Evolutionary conservation across 2,113 vertebrate species (phyloP).

Genomic region (Hydrochoerus hydrochaeris): DNA sequence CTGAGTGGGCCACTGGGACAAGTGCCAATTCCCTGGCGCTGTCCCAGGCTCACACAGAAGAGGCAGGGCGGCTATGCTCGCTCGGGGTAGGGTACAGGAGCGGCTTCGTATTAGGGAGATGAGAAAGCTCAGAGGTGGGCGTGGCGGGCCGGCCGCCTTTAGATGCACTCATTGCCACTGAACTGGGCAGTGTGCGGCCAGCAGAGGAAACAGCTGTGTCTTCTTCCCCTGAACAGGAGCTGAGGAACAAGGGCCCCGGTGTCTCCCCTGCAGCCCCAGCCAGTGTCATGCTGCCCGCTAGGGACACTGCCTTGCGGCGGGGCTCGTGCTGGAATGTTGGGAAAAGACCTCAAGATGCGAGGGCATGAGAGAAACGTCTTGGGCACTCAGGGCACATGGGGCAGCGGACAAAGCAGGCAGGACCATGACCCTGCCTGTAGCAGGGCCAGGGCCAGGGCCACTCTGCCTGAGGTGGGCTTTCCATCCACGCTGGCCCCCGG

Average conservation of each 20-base stretch:
- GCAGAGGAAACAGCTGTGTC: neutral
- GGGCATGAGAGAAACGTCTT: neutral
- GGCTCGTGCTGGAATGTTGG: neutral
- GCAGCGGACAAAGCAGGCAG: neutral
- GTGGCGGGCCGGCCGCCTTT: neutral
- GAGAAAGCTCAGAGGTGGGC: neutral
- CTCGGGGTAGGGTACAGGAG: neutral
- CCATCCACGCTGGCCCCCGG: neutral
- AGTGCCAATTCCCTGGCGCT: neutral
- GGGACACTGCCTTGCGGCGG: neutral
- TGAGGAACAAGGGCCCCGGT: neutral
- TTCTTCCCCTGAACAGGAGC: too few species aligned
- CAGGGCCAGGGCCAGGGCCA: neutral
- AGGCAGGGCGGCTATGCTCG: neutral
- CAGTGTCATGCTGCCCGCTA: neutral
- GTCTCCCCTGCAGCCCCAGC: neutral
- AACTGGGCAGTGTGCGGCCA: neutral
- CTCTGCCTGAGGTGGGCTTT: neutral
- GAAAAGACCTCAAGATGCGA: neutral
- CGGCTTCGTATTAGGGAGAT: neutral
- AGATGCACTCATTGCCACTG: neutral
- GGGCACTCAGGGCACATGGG: neutral
- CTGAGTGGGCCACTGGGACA: neutral
- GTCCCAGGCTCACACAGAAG: rapidly evolving
- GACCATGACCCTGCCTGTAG: neutral